These are phyloP conservation scores for Meta bourneti DNA, from an alignment of 2,888 invertebrate species.

Conservation along the genomic window DNA sequence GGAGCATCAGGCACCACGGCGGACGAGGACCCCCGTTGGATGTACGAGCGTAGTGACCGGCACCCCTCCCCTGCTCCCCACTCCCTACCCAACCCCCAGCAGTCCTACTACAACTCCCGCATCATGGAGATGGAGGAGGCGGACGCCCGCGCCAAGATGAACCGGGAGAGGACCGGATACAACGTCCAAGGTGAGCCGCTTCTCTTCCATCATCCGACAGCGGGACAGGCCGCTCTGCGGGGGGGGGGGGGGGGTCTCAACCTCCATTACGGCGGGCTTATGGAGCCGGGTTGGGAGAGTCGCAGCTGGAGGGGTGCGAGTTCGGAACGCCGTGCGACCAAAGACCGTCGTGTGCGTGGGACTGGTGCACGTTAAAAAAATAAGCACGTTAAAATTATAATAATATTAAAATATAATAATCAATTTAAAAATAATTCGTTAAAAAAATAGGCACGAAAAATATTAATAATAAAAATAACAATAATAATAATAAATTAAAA, in stretches of 20 bases:
- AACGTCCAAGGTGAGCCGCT: slow-evolving; percentile 51
- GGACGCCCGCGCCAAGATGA: slow-evolving; percentile 44
- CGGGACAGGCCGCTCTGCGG: slow-evolving; percentile 83
- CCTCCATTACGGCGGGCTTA: not conserved
- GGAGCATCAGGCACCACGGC: not conserved
- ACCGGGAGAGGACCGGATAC: slow-evolving; percentile 65
- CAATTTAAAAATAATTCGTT: too few relatives aligned
- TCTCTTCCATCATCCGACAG: not conserved
- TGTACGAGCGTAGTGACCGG: slow-evolving; percentile 63
- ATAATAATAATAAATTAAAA: too few relatives aligned
- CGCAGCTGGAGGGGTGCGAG: too few relatives aligned
- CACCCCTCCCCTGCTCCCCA: slow-evolving; percentile 60
- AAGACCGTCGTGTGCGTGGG: too few relatives aligned
- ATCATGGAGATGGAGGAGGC: slow-evolving; percentile 70
- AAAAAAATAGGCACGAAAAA: too few relatives aligned
- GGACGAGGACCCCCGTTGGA: slow-evolving; percentile 26
- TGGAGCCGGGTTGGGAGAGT: too few relatives aligned
- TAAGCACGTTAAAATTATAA: too few relatives aligned
- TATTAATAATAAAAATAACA: too few relatives aligned
- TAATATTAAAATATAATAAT: too few relatives aligned
- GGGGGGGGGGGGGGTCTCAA: not conserved
- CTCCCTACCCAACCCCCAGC: not conserved
- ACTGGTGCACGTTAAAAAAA: too few relatives aligned
- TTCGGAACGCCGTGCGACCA: too few relatives aligned
- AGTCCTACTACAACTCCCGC: slow-evolving; percentile 33